A percentile compares a stretch with the other conserved stretches of the same genome.
Conservation (phyloP, 1,140 invertebrate genomes). For the Ips nitidus region DNA sequence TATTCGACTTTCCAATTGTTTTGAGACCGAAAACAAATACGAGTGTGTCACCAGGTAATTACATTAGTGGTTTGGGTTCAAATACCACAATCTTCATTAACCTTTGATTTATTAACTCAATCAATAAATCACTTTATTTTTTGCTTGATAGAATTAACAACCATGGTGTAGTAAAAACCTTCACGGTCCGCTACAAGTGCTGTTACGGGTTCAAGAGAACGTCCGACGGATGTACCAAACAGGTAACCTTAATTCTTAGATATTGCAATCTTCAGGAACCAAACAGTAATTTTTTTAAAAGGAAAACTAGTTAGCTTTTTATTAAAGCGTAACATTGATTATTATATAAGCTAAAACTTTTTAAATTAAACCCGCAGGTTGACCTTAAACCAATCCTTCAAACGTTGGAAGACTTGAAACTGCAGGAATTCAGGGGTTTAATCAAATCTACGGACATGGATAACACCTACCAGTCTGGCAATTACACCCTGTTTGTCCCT, state of each 20-base stretch:
- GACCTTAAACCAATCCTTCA: slow-evolving; percentile 56
- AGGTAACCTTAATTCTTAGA: slow-evolving; percentile 45
- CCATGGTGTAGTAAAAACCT: slow-evolving; percentile 60
- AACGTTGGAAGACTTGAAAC: slow-evolving; percentile 57
- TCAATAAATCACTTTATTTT: background rate
- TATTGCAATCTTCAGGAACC: background rate
- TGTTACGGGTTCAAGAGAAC: slow-evolving; percentile 61
- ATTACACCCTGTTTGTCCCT: slow-evolving; percentile 61
- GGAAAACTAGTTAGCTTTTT: background rate
- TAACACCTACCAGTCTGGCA: slow-evolving; percentile 52
- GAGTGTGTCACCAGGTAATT: slow-evolving; percentile 61
- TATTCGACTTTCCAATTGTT: slow-evolving; percentile 58
- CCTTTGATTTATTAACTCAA: no score
- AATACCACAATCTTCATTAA: no score
- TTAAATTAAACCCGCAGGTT: slow-evolving; percentile 7
- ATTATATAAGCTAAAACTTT: no score
- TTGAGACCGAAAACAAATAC: slow-evolving; percentile 59
- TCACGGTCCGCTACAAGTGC: slow-evolving; percentile 61
- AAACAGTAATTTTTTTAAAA: slow-evolving; percentile 1
- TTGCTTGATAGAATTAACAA: slow-evolving; percentile 54
- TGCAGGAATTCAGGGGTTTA: slow-evolving; percentile 57
- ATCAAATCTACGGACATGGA: slow-evolving; percentile 53
- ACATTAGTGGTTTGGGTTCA: background rate
- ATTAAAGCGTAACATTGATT: background rate
- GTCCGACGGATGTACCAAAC: slow-evolving; percentile 54